Conservation (phyloP, 2,113 vertebrate genomes). For the Ailuropoda melanoleuca region DNA sequence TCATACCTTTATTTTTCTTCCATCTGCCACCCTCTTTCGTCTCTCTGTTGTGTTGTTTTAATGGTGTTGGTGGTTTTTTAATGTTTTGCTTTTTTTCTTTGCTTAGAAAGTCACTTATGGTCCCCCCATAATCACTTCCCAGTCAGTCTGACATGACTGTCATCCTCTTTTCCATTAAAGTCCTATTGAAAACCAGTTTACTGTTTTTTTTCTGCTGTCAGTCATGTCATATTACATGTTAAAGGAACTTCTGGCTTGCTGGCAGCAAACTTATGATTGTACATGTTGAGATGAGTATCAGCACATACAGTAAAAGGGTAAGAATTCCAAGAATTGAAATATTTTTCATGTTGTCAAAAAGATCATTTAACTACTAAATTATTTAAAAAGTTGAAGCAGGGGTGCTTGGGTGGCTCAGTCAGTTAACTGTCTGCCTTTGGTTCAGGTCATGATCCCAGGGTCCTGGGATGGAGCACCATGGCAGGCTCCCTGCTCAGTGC, state of each 20-base stretch:
- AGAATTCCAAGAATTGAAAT: background rate
- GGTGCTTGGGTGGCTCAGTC: too few relatives aligned
- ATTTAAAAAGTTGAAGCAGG: background rate
- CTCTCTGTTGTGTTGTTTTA: background rate
- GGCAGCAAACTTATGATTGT: background rate
- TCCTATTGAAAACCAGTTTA: background rate
- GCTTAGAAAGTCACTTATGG: background rate
- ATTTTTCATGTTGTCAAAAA: conserved; percentile 6
- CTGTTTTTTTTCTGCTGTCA: background rate
- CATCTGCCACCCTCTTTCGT: background rate
- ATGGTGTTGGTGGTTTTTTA: background rate
- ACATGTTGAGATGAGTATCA: background rate
- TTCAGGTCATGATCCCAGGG: too few relatives aligned
- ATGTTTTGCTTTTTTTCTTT: background rate
- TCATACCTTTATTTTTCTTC: background rate
- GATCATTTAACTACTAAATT: background rate
- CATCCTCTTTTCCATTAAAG: background rate
- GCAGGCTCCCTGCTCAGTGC: too few relatives aligned
- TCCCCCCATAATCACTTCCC: background rate
- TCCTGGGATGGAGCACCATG: too few relatives aligned
- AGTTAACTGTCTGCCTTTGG: too few relatives aligned
- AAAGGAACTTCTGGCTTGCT: background rate
- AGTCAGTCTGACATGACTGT: background rate
- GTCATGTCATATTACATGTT: background rate
- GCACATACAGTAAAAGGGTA: background rate